Evolutionary conservation across 2,113 vertebrate genomes (phyloP).

Genomic region (Lampris megalopsis): DNA sequence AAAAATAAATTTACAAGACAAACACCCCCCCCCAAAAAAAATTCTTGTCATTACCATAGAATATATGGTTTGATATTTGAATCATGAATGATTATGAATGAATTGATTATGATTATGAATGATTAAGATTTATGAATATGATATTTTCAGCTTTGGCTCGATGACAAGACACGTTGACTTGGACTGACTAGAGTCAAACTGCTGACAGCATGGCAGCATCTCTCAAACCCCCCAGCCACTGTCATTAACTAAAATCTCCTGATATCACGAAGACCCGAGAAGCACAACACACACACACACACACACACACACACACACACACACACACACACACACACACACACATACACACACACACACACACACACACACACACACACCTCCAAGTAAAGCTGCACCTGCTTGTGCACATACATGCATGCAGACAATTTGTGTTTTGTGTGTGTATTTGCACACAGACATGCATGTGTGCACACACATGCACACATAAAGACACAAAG

Average conservation of each 20-base stretch:
- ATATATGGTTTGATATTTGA: too few species aligned
- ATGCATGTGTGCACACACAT: background rate
- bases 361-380: slow-evolving; percentile 8
- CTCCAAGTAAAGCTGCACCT: background rate
- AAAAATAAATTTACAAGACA: too few species aligned
- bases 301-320: slow-evolving; percentile 14
- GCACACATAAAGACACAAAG: slow-evolving; percentile 22
- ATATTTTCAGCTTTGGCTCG: too few species aligned
- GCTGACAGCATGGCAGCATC: slow-evolving; percentile 13
- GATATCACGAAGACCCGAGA: slow-evolving; percentile 49
- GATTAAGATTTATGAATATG: too few species aligned
- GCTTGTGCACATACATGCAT: background rate
- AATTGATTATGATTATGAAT: too few species aligned
- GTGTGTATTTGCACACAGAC: too few species aligned
- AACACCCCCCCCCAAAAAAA: too few species aligned
- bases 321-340: background rate
- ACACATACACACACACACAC: background rate
- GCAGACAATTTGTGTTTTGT: background rate
- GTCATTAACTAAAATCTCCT: slow-evolving; percentile 59
- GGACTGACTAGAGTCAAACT: background rate
- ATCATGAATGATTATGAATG: too few species aligned
- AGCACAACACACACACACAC: slow-evolving; percentile 16
- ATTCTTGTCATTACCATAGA: too few species aligned
- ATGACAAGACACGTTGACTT: too few species aligned
- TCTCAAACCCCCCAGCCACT: slow-evolving; percentile 44